Evolutionary conservation across 2,888 invertebrate genomes (phyloP).

Genomic region (Drosophila cognata): DNA sequence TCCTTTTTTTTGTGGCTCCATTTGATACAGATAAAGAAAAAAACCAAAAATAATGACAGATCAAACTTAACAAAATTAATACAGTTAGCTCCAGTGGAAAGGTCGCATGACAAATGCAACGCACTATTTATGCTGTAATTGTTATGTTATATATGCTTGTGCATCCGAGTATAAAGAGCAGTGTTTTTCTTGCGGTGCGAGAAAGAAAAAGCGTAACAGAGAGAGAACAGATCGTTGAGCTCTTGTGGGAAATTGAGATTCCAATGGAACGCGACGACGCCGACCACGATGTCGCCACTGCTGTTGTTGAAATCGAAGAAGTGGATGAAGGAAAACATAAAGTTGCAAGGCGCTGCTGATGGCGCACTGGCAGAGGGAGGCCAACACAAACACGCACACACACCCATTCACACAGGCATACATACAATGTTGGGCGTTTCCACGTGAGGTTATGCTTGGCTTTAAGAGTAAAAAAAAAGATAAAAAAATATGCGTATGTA

Average conservation of each 20-base stretch:
- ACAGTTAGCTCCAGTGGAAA: background rate
- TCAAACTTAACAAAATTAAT: background rate
- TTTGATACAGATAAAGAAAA: background rate
- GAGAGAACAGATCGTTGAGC: constrained; percentile 12
- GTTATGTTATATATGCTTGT: constrained; percentile 26
- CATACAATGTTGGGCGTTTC: constrained; percentile 80
- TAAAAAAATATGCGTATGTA: constrained; percentile 25
- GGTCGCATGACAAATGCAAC: constrained; percentile 2
- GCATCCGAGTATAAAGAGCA: constrained; percentile 62
- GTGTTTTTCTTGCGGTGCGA: constrained; percentile 13
- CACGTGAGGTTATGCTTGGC: constrained; percentile 74
- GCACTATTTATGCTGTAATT: constrained; percentile 18
- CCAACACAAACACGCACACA: constrained; percentile 36
- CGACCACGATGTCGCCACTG: constrained; percentile 2
- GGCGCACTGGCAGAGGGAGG: constrained; percentile 31
- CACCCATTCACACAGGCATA: constrained; percentile 15
- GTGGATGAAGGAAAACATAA: constrained; percentile 65
- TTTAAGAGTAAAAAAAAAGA: constrained; percentile 37
- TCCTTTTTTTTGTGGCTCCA: background rate
- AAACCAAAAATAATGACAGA: background rate
- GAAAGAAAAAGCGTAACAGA: background rate
- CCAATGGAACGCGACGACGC: constrained; percentile 31
- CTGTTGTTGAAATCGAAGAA: constrained; percentile 53
- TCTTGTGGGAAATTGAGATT: constrained; percentile 50
- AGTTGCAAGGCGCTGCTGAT: constrained; percentile 58